A percentile compares a stretch with the other conserved stretches of the same genome.
Evolutionary conservation across 2,113 vertebrate genomes (phyloP).

Genomic region (Microtus montanus): DNA sequence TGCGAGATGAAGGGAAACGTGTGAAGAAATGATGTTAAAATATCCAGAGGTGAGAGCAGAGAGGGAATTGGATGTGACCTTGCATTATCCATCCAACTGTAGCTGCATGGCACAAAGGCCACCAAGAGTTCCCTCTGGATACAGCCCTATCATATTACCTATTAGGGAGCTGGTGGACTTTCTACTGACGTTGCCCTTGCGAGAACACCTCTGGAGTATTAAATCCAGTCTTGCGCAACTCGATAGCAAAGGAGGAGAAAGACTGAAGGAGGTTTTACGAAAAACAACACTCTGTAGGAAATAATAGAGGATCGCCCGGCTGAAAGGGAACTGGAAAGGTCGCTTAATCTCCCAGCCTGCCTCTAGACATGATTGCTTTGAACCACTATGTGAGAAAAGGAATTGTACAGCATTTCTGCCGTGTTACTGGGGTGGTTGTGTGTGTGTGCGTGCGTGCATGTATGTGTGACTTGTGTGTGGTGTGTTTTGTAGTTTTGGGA

Average conservation of each 20-base stretch:
- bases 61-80: conserved; percentile 66
- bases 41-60: conserved; percentile 67
- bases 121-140: conserved; percentile 60
- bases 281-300: conserved; percentile 55
- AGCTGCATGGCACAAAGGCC: conserved; percentile 18
- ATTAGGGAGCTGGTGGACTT: conserved; percentile 72
- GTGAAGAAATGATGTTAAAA: conserved; percentile 71
- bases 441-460: not conserved
- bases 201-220: conserved; percentile 56
- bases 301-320: conserved; percentile 37
- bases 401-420: conserved; percentile 13
- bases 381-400: conserved; percentile 40
- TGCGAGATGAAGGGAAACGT: conserved; percentile 45
- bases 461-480: too few species aligned
- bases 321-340: conserved; percentile 38
- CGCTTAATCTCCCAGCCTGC: conserved; percentile 54
- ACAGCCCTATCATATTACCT: conserved; percentile 69
- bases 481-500: not conserved
- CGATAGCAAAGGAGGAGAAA: conserved; percentile 58
- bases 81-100: conserved; percentile 50
- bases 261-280: conserved; percentile 40
- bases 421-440: conserved; percentile 3
- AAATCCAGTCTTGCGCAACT: conserved; percentile 48
- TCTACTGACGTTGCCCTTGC: conserved; percentile 59
- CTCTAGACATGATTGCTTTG: conserved; percentile 42